A percentile compares a stretch with the other conserved stretches of the same genome.
Conservation (phyloP, 1,140 invertebrate genomes). For the Pissodes strobi region DNA sequence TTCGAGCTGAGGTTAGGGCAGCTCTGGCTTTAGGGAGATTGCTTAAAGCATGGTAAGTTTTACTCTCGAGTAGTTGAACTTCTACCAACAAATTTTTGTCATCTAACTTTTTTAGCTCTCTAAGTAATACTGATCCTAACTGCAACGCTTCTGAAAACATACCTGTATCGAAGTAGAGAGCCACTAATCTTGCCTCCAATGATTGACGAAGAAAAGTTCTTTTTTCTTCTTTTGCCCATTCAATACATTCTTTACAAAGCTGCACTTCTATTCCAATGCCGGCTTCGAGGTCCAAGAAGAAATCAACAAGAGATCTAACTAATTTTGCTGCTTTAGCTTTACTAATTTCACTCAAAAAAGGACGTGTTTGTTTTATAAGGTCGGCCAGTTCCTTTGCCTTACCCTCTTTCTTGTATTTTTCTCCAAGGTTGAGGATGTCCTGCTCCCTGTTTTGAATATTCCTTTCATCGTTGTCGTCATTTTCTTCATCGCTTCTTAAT, state of each 20-base stretch:
- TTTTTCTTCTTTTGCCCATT: slow-evolving; percentile 98
- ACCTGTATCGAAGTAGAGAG: slow-evolving; percentile 92
- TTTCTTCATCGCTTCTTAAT: slow-evolving; percentile 71
- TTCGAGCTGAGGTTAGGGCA: slow-evolving; percentile 95
- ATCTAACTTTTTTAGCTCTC: slow-evolving; percentile 97
- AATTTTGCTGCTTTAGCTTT: slow-evolving; percentile 99
- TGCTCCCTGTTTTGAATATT: slow-evolving; percentile 87
- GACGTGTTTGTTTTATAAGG: slow-evolving; percentile 90
- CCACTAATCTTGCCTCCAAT: slow-evolving; percentile 89
- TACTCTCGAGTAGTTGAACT: slow-evolving; percentile 95
- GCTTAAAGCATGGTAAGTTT: slow-evolving; percentile 96
- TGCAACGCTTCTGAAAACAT: slow-evolving; percentile 86
- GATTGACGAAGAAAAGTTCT: slow-evolving; percentile 96
- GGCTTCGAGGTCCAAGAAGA: slow-evolving; percentile 96
- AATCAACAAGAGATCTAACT: slow-evolving; percentile 93
- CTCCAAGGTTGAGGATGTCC: slow-evolving; percentile 85
- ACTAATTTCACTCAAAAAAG: slow-evolving; percentile 91
- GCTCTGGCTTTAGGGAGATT: slow-evolving; percentile 97
- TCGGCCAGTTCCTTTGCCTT: slow-evolving; percentile 93
- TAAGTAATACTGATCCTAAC: slow-evolving; percentile 82
- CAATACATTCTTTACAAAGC: slow-evolving; percentile 95
- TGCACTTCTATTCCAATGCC: slow-evolving; percentile 90
- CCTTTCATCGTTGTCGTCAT: slow-evolving; percentile 81
- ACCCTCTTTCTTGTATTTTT: slow-evolving; percentile 88
- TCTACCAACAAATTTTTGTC: slow-evolving; percentile 99